A percentile compares a stretch with the other conserved stretches of the same genome.
Conservation (phyloP, 2,113 vertebrate species). For the Triplophysa siluroides region DNA sequence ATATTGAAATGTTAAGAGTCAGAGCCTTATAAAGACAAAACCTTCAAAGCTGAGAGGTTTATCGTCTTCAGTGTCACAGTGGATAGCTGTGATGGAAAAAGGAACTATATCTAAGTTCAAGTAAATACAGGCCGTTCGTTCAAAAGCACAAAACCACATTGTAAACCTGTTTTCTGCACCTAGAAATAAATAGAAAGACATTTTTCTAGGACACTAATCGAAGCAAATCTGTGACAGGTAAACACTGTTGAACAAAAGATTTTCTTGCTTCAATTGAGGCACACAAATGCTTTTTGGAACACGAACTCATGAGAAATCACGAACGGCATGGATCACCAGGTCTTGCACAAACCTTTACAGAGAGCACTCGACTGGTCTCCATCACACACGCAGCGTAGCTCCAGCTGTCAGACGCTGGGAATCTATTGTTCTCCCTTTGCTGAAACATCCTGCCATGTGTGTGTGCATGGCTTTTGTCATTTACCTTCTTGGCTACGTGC, state of each 20-base stretch:
- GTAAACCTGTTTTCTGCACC: too few relatives aligned
- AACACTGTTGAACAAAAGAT: too few relatives aligned
- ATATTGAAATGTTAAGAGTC: slow-evolving; percentile 12
- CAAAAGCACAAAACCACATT: not conserved
- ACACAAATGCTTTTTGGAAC: not conserved
- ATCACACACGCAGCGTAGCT: not conserved
- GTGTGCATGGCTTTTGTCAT: slow-evolving; percentile 52
- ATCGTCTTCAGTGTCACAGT: not conserved
- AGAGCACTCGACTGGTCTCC: slow-evolving; percentile 12
- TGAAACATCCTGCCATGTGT: slow-evolving; percentile 46
- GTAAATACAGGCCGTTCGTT: not conserved
- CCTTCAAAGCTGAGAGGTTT: not conserved
- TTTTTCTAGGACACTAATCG: too few relatives aligned
- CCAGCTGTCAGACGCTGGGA: slow-evolving; percentile 41
- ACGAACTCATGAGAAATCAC: not conserved
- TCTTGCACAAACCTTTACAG: not conserved
- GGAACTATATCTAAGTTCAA: not conserved
- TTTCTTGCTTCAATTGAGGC: not conserved
- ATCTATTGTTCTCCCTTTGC: slow-evolving; percentile 35
- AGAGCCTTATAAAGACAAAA: slow-evolving; percentile 38
- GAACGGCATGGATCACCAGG: not conserved
- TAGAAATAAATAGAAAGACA: too few relatives aligned
- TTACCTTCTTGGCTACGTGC: slow-evolving; percentile 6
- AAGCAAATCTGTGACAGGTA: too few relatives aligned
- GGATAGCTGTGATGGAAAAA: not conserved